These are phyloP conservation scores for Sula dactylatra DNA, from an alignment of 2,113 vertebrate species.

Conservation along the genomic window DNA sequence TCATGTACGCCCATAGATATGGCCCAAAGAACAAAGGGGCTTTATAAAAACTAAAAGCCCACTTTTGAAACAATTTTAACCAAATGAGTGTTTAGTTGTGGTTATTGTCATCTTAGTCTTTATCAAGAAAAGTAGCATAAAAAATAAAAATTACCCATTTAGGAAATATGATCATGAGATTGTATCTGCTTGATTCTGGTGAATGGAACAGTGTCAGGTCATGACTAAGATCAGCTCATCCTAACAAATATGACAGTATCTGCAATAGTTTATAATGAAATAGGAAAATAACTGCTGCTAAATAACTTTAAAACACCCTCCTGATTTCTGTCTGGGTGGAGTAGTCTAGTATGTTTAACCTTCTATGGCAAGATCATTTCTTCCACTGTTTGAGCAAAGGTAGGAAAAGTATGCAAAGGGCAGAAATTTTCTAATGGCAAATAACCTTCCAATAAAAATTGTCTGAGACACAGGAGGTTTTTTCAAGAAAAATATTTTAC, in stretches of 20 bases:
- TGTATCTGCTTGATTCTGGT: background rate
- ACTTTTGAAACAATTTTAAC: background rate
- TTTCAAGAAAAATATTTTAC: slow-evolving; percentile 60
- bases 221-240: background rate
- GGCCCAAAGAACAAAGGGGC: background rate
- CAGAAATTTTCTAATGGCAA: slow-evolving; percentile 45
- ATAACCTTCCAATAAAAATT: slow-evolving; percentile 44
- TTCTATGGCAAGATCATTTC: slow-evolving; percentile 36
- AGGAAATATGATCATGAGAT: background rate
- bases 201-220: background rate
- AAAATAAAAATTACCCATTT: background rate
- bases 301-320: background rate
- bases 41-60: background rate
- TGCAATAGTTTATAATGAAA: background rate
- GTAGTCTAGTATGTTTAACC: slow-evolving; percentile 7
- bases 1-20: background rate
- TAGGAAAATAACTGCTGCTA: background rate
- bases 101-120: background rate
- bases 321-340: slow-evolving; percentile 35
- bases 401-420: slow-evolving; percentile 22
- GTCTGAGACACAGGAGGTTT: slow-evolving; percentile 23
- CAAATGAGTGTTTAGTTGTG: background rate
- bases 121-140: background rate
- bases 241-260: background rate
- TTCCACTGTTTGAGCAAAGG: slow-evolving; percentile 56